Evolutionary conservation across 2,888 invertebrate genomes (phyloP), one percentile per base, ranked within the genome.

Genomic region (Caenorhabditis virilis): DNA sequence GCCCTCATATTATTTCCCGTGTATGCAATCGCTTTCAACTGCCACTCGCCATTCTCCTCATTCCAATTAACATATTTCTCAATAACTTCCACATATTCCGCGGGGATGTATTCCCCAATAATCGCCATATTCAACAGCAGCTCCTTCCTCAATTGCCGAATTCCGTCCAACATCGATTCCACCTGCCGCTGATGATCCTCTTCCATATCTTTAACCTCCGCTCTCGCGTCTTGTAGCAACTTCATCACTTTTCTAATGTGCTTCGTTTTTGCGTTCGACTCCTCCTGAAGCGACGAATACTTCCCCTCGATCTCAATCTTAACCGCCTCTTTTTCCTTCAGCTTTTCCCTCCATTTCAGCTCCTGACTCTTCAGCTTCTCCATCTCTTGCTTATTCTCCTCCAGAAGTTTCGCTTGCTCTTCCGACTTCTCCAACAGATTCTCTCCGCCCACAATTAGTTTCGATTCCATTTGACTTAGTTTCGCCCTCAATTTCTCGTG

Each of bases 1-100:
- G 66, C 58, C 39, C 90, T 88, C 93, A 97, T 95, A 84, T 98
- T 98, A 86, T 98, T 98, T 0, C 97, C 97, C 7, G 95, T 94
- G 85, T 98, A 98, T 0, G 97, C 97, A 7, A 98, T 94, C 84
- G 95, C 95, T 84, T 91, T 91, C 43, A 98, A 88, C 84, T 97
- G 95, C 92, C 95, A 98, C 85, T 98, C 97, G 30, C 95, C 95
- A 30, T 95, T 91, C 35, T 97, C 95, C 85, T 95, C 95, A 86
- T 95, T 97, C 94, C 95, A 98, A 82, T 91, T 90, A 41, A 94
- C 91, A 83, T 94, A 91, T 78, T 72, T 78, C 45, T 81, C 80
- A 39, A 82, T 80, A 47, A 76, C 25, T 84, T 91, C 91, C 88
- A 93, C 90, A 85, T 94, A 95, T 84, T 93, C 91, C 78, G 89